These are phyloP conservation scores for Leguminivora glycinivorella DNA, from an alignment of 1,140 invertebrate species.

Conservation along the genomic window DNA sequence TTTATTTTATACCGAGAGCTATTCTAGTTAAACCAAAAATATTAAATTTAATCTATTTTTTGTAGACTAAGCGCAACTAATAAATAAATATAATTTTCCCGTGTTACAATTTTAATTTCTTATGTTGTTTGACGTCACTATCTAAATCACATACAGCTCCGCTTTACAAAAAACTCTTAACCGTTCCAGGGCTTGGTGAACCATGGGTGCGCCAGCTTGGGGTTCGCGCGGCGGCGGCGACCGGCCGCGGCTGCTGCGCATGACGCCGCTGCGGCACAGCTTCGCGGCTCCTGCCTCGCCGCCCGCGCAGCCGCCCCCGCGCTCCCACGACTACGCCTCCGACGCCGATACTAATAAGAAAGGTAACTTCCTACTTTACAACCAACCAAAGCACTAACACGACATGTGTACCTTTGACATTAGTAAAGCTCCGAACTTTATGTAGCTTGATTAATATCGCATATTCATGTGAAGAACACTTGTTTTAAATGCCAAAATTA, in stretches of 20 bases:
- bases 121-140: too few species aligned
- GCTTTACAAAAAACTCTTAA: not conserved
- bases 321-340: constrained; percentile 72
- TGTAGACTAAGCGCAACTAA: too few species aligned
- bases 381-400: constrained; percentile 2
- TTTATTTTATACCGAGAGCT: too few species aligned
- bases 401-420: constrained; percentile 6
- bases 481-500: constrained; percentile 20
- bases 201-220: constrained; percentile 72
- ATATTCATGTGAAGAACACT: constrained; percentile 1
- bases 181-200: constrained; percentile 7
- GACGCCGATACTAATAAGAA: constrained; percentile 76
- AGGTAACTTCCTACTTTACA: constrained; percentile 51
- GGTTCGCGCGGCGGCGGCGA: constrained; percentile 70
- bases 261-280: constrained; percentile 79
- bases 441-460: not conserved
- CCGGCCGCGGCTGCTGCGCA: constrained; percentile 75
- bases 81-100: too few species aligned
- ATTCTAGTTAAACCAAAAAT: too few species aligned
- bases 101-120: too few species aligned
- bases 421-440: not conserved
- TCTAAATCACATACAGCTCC: not conserved
- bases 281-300: constrained; percentile 76
- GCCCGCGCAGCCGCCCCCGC: constrained; percentile 59
- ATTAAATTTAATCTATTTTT: too few species aligned